Conservation (phyloP, 2,797 vertebrate species). For the Scolopax bukidnonensis region DNA sequence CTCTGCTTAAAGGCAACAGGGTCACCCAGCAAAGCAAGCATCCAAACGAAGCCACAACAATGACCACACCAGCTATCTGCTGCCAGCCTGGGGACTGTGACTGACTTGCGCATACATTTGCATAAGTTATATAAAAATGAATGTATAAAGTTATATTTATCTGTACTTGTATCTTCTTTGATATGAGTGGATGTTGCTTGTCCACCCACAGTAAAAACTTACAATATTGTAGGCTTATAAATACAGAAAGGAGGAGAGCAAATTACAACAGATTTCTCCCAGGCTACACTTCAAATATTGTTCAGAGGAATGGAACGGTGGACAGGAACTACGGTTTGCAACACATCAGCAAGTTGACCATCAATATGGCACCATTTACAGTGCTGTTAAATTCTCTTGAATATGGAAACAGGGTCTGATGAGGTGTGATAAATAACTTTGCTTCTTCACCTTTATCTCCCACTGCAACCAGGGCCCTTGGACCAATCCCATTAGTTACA, state of each 20-base stretch:
- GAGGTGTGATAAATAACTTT: background rate
- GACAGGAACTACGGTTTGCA: background rate
- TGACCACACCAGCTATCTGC: constrained; percentile 63
- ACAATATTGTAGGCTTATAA: constrained; percentile 63
- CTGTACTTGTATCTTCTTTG: constrained; percentile 68
- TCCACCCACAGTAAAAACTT: constrained; percentile 69
- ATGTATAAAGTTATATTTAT: constrained; percentile 70
- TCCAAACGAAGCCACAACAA: background rate
- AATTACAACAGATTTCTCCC: constrained; percentile 48
- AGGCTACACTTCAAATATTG: background rate
- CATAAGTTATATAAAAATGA: constrained; percentile 75
- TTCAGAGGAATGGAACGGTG: background rate
- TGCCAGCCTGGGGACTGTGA: constrained; percentile 68
- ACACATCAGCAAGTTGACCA: background rate
- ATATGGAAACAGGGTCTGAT: background rate
- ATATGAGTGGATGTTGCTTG: constrained; percentile 72
- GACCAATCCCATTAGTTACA: rapidly evolving
- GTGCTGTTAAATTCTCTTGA: rapidly evolving
- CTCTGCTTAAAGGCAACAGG: background rate
- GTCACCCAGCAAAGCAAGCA: background rate
- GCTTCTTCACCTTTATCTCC: background rate
- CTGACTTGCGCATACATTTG: constrained; percentile 79
- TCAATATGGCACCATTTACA: background rate
- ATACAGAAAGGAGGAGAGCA: constrained; percentile 42
- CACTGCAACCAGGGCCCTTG: background rate